phyloP scores from a whole-genome alignment of 2,113 vertebrate species.

The Sinosuthora webbiana region DNA sequence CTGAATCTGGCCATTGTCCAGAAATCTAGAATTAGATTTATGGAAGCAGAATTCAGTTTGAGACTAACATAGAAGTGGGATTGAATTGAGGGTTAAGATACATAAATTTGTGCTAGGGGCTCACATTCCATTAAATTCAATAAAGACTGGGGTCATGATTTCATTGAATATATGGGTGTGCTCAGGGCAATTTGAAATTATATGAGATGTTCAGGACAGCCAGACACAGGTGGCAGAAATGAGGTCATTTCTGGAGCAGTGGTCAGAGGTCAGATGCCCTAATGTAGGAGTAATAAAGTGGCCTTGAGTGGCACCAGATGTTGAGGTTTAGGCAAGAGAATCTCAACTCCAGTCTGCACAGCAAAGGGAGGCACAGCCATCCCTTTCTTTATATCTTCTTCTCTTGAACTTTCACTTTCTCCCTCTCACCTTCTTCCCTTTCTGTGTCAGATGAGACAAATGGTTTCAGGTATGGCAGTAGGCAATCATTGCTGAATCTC shows the following conservation, averaged over 20 bases:
- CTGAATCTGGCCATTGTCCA: background rate
- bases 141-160: background rate
- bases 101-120: background rate
- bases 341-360: rapidly evolving
- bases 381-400: background rate
- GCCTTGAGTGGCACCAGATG: background rate
- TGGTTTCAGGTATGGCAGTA: background rate
- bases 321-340: background rate
- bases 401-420: background rate
- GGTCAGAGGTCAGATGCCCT: background rate
- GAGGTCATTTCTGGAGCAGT: background rate
- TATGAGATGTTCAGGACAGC: background rate
- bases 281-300: background rate
- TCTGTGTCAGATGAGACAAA: background rate
- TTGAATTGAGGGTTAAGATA: background rate
- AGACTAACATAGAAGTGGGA: background rate
- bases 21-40: background rate
- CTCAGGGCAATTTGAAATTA: background rate
- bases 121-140: background rate
- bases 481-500: background rate
- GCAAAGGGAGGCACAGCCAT: background rate
- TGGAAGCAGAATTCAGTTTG: background rate
- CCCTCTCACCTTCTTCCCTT: background rate
- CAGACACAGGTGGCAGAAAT: background rate
- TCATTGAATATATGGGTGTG: background rate